Evolutionary conservation across 2,888 invertebrate genomes (phyloP), one percentile per base, ranked within the genome.

Genomic region (Sarcophaga caerulescens): DNA sequence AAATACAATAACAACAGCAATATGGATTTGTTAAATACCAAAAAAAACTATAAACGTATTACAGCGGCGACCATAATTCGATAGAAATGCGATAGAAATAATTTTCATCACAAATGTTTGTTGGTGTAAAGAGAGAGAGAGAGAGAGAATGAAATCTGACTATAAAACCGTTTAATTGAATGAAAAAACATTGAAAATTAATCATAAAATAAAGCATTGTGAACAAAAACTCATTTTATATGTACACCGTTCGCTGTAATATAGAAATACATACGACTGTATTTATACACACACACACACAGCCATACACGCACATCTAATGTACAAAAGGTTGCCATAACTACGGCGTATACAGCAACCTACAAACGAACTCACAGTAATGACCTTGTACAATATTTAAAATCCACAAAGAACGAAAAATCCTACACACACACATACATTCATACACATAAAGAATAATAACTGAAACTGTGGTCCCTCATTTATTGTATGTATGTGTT

Each of bases 171-270:
- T 71, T 69, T 78, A 63, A 75, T n/a, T 21, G 19, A 78, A 66
- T 21, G n/a, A 19, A 69, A 85, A 78, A 69, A 66, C 57, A 69
- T 47, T 52, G 17, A 69, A 68, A 77, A 70, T 68, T 77, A 25
- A 63, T 25, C 70, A 70, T 23, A 45, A 81, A 79, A 62, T 60
- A 73, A 59, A 12, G n/a, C 52, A 11, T 52, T 17, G 52, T 17
- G 17, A 52, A 52, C 52, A 52, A 17, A 52, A 52, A 17, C 4
- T 52, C 52, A 52, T 52, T 52, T 52, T 52, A 52, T 52, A 52
- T 17, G 35, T 25, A 62, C 70, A 44, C 25, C 69, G 23, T 35
- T 35, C 35, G 35, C 35, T 35, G 35, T 35, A 35, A 35, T 35
- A 35, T 35, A 35, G 35, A 8, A 35, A 35, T 35, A 35, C 35